Evolutionary conservation across 2,113 vertebrate species (phyloP), one percentile per base, ranked within the genome.

Genomic region (Saguinus imperator): DNA sequence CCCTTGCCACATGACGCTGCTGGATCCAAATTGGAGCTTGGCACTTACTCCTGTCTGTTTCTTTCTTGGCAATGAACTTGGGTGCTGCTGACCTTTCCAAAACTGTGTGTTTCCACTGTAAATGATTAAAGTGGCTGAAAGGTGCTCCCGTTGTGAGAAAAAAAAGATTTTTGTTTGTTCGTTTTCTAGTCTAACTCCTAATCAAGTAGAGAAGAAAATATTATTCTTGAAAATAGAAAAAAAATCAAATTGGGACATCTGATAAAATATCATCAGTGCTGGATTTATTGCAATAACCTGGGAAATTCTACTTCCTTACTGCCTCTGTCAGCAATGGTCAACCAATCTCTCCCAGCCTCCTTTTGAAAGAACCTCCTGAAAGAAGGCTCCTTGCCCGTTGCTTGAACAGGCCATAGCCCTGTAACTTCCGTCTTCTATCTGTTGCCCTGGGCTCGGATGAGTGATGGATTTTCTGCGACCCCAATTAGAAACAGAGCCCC

Each of bases 11-110:
- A 0, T 1, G 32, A 13, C 0, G 0, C 43, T 6, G 43, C 16
- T 12, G 89, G 70, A n/a, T 16, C 35, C 48, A 0, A 12, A 6
- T 8, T 0, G 0, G 18, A 0, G 0, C 70, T 8, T 5, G 0
- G n/a, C 1, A 5, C 25, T 18, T 3, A 0, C 4, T 9, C 25
- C 21, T 8, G 1, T 32, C 29, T 25, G 61, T 13, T 6, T 87
- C 55, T 50, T 52, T 20, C 37, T 29, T 43, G 76, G 75, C 43
- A 13, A 18, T 12, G 0, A 8, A 32, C 45, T 4, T 43, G 0
- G 4, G 89, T 23, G 48, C 68, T n/a, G 0, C 77, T 3, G 52
- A 18, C 70, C 57, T 61, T 57, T 13, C 37, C 7, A 1, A 32
- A 27, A 29, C 72, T 52, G 6, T 1, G 8, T 18, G 2, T 12